Evolutionary conservation across 2,888 invertebrate genomes (phyloP), one percentile per base, ranked within the genome.

Genomic region (Apeira syringaria): DNA sequence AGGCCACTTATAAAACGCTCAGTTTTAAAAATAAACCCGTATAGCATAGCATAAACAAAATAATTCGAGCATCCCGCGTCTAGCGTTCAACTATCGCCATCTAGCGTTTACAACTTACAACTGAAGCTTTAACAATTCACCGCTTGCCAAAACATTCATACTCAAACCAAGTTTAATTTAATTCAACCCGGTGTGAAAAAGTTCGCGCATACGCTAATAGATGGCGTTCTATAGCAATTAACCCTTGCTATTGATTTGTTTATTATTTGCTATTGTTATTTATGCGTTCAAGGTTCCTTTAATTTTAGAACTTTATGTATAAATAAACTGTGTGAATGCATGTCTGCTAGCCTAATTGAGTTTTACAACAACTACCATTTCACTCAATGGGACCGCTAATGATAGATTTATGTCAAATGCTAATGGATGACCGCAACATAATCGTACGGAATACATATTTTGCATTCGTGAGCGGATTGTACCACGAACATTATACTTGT

Each of bases 1-100:
- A 74, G 74, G 74, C 85, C 80, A 85, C 85, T 86, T 86, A 82
- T 82, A 83, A 83, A 83, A 76, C 68, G 80, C 74, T 80, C 74
- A 47, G 69, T 55, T 79, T 77, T 80, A 85, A 83, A 88, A 88
- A 87, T 87, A 87, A 82, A 80, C 75, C 56, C n/a, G n/a, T 46
- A 66, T 66, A 68, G 68, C 63, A 69, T 69, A 68, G 74, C 68
- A 68, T 77, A 79, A 78, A 74, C 78, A 80, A 74, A 71, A 70
- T 74, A 51, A 59, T 47, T 60, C 48, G 35, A 44, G 45, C 33
- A 48, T 40, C 49, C 36, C 47, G 52, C 37, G 46, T 50, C 40
- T 43, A 38, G 20, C 32, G 38, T 27, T 64, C 64, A 31, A 30
- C 58, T 70, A 61, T 29, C 72, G 77, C 76, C 83, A 82, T 77